Conservation (phyloP, 1,140 invertebrate species). For the Subanguina moxae region DNA sequence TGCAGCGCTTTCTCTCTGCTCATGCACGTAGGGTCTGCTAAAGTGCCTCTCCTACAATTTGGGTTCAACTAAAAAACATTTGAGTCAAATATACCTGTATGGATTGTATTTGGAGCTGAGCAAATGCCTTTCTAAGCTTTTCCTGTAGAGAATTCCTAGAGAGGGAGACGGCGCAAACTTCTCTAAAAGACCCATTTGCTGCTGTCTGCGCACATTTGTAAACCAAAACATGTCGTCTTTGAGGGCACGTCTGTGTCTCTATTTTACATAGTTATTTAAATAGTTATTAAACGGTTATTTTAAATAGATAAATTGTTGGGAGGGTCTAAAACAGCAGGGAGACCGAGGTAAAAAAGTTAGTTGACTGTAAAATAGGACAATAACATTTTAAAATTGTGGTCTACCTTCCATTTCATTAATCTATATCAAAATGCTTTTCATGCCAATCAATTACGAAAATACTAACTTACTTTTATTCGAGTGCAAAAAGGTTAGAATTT, state of each 20-base stretch:
- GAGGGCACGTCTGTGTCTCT: slow-evolving; percentile 56
- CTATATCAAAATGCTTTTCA: no score
- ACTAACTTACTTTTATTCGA: no score
- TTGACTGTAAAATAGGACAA: no score
- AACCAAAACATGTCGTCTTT: slow-evolving; percentile 59
- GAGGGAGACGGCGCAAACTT: slow-evolving; percentile 56
- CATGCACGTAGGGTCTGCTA: slow-evolving; percentile 55
- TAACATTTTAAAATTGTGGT: neutral
- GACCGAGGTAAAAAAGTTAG: no score
- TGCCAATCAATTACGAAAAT: no score
- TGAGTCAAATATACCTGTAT: slow-evolving; percentile 35
- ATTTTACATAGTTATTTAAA: no score
- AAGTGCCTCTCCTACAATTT: slow-evolving; percentile 48
- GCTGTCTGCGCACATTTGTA: slow-evolving; percentile 51
- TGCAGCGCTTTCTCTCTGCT: slow-evolving; percentile 46
- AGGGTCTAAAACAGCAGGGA: neutral
- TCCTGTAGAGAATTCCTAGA: slow-evolving; percentile 52
- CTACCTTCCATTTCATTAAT: no score
- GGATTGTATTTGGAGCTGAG: slow-evolving; percentile 44
- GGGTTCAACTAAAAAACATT: neutral
- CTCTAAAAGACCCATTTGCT: slow-evolving; percentile 44
- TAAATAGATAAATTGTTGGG: no score
- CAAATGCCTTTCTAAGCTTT: slow-evolving; percentile 54
- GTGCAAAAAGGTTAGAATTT: no score
- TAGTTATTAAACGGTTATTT: no score